A percentile compares a stretch with the other conserved stretches of the same genome.
These are phyloP conservation scores for Melanocharis versteri DNA, from an alignment of 2,113 vertebrate species.

Conservation along the genomic window DNA sequence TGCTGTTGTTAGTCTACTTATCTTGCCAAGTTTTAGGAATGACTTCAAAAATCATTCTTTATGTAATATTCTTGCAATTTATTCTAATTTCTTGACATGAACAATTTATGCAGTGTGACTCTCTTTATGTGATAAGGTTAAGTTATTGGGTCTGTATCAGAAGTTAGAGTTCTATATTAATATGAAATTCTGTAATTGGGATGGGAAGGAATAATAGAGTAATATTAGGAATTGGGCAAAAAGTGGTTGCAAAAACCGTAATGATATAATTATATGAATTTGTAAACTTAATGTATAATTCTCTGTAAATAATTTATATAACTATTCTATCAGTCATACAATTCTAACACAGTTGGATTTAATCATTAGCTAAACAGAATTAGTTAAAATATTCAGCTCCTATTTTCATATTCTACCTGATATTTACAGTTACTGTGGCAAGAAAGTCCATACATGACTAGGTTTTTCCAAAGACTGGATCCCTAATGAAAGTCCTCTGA, in stretches of 20 bases:
- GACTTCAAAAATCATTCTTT: neutral
- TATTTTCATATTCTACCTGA: neutral
- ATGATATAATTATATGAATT: neutral
- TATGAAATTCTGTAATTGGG: neutral
- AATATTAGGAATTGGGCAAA: neutral
- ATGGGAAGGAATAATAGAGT: neutral
- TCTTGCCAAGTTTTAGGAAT: neutral
- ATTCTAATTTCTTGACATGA: neutral
- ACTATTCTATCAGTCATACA: neutral
- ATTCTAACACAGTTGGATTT: neutral
- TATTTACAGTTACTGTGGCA: neutral
- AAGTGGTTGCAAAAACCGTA: neutral
- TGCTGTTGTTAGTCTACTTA: neutral
- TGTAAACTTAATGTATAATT: neutral
- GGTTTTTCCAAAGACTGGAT: neutral
- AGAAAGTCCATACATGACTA: neutral
- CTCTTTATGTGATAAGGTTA: neutral
- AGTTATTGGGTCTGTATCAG: neutral
- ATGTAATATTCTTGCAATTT: neutral
- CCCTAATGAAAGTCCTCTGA: conserved; percentile 10
- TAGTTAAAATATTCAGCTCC: neutral
- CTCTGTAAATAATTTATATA: neutral
- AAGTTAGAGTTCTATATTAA: neutral
- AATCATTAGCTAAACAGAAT: neutral
- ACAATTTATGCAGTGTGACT: neutral